Base-by-base conservation (phyloP, 1,140 invertebrate genomes). In the Euwallacea similis region DNA sequence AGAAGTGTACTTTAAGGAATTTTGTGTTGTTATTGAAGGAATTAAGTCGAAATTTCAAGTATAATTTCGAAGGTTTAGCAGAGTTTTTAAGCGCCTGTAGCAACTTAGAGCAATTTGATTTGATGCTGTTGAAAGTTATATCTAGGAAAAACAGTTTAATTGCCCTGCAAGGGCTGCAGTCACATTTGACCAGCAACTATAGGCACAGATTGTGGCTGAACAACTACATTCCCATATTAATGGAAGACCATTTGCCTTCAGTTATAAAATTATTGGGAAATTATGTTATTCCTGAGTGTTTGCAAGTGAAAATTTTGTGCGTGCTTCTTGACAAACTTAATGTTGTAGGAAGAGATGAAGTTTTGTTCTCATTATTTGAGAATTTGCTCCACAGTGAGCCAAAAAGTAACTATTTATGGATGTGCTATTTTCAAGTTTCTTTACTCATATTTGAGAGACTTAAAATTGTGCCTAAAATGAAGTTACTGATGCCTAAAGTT, bases 301-400 rank as follows among this genome's bases (percentile, higher is more conserved):
- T 76, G n/a, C 72, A 76, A 56, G 50, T 68, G 10, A 75, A 73
- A 61, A 54, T 76, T 9, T 68, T 76, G 41, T 65, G 58, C 2
- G 66, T 76, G 13, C 21, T 33, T 33, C 21, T 33, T 33, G 21
- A 33, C 21, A 33, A 33, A 33, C 21, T 33, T 33, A 4, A 33
- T 33, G 21, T 33, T 33, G 13, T 4, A 50, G 2, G 6, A 11
- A 2, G 46, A 13, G 9, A 50, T 50, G 9, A 50, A 50, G 46
- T 11, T 50, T 6, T 11, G 16, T 56, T 56, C 16, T 56, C 54
- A 56, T 65, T 60, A 42, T 42, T 44, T 33, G 43, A 74, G 16
- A 72, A 62, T 41, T 53, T 46, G 33, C 71, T 59, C 53, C 9
- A 13, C 16, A 55, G 13, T 9, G 46, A 61, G 3, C 42, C 21